Evolutionary conservation across 2,113 vertebrate species (phyloP), one percentile per base, ranked within the genome.

Genomic region (Ardeotis arabs): DNA sequence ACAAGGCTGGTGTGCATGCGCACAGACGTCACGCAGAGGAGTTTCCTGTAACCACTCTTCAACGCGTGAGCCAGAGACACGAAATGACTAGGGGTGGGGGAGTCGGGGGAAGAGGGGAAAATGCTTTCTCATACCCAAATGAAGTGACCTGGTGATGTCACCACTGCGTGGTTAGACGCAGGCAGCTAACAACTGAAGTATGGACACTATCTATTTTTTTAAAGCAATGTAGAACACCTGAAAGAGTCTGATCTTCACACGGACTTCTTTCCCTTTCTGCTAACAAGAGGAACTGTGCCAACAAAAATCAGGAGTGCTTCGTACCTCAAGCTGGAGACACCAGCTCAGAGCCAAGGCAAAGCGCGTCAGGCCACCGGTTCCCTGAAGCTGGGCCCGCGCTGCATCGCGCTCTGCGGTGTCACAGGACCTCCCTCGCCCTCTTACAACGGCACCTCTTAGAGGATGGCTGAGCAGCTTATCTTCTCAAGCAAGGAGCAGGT

Each of bases 31-130:
- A 23, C 25, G 28, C 60, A 31, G 22, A 64, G 55, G 25, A 19
- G 63, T 4, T 84, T 67, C 78, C 87, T 93, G 73, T 45, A 45
- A 80, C 50, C 0, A 15, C 0, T 0, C 39, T 22, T 20, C 56
- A 69, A 7, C 0, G 0, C 23, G n/a, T 1, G 2, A 55, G 39
- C 53, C 33, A 9, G n/a, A 55, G 20, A 33, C 3, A 18, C 9
- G 7, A 12, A 45, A 28, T 4, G 22, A 14, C 8, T 0, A 0
- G 12, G 14, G 49, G 27, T 4, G 21, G 15, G 27, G 20, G 7
- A 47, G 9, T 0, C 8, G 9, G 29, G 23, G 33, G 17, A n/a
- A 33, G 20, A 53, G 11, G 7, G 55, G 27, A 74, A 67, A 80
- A 68, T 21, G 67, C 29, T 67, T n/a, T 44, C 60, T 79, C 19